Evolutionary conservation across 2,797 vertebrate genomes (phyloP).

Genomic region (Megaceryle alcyon): DNA sequence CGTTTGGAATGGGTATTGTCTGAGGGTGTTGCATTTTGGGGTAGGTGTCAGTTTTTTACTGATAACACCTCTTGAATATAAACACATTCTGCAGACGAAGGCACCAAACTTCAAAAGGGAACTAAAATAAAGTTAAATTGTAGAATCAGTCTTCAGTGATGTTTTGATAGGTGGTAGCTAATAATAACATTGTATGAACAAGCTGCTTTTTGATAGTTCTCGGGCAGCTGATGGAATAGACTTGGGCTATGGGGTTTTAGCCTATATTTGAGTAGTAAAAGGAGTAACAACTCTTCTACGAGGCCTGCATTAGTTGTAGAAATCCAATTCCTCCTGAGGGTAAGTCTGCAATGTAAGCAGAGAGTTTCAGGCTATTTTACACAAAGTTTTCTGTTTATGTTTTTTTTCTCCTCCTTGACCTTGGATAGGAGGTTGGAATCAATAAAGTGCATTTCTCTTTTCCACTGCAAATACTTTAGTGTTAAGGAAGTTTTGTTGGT

Average conservation of each 20-base stretch:
- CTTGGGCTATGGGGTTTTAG: neutral
- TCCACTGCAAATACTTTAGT: neutral
- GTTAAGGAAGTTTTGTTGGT: neutral
- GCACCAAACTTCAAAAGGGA: neutral
- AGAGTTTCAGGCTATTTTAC: neutral
- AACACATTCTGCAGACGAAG: neutral
- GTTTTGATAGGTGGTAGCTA: neutral
- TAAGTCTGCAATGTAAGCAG: neutral
- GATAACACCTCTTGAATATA: neutral
- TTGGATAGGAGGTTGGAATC: constrained; percentile 36
- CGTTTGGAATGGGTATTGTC: neutral
- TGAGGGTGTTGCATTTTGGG: neutral
- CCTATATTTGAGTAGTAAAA: neutral
- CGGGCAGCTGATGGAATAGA: neutral
- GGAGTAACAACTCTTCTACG: neutral
- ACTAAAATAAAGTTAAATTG: neutral
- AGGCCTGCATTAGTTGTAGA: neutral
- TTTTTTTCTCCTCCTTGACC: neutral
- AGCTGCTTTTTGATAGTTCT: neutral
- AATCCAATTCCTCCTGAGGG: neutral
- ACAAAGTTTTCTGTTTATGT: neutral
- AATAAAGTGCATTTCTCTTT: constrained; percentile 41
- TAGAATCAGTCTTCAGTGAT: neutral
- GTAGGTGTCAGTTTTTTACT: neutral
- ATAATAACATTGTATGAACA: neutral